A percentile compares a stretch with the other conserved stretches of the same genome.
Conservation (phyloP, 2,888 invertebrate species). For the Microctonus aethiopoides region DNA sequence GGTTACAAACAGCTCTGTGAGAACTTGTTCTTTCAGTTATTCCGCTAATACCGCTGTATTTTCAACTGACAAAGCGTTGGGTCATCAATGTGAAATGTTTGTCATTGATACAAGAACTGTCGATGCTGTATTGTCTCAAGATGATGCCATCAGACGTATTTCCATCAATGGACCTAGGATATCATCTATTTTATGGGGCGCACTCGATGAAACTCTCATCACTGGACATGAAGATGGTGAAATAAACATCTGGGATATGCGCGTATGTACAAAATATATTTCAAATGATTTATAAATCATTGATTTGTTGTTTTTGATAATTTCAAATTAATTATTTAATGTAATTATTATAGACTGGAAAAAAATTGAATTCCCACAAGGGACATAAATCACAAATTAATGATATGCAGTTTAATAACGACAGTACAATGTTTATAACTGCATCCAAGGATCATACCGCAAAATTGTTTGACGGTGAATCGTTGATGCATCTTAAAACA, state of each 20-base stretch:
- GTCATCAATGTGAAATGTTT: constrained; percentile 89
- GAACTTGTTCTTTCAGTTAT: constrained; percentile 92
- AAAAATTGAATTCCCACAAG: constrained; percentile 80
- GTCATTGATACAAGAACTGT: constrained; percentile 85
- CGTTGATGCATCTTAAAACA: constrained; percentile 88
- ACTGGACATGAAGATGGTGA: constrained; percentile 96
- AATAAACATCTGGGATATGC: constrained; percentile 92
- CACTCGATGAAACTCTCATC: constrained; percentile 89
- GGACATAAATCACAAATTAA: constrained; percentile 91
- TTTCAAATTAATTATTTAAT: not conserved
- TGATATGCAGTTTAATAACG: constrained; percentile 95
- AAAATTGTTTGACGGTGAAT: constrained; percentile 91
- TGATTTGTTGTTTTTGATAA: not conserved
- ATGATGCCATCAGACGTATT: constrained; percentile 82
- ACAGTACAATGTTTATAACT: constrained; percentile 95
- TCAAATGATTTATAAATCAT: not conserved
- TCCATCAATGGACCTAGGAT: constrained; percentile 86
- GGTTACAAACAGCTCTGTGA: constrained; percentile 86
- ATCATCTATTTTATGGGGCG: constrained; percentile 94
- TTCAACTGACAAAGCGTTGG: constrained; percentile 93
- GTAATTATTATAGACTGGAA: constrained; percentile 76
- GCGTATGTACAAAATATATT: constrained; percentile 72
- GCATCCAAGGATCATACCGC: constrained; percentile 97
- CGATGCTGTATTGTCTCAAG: constrained; percentile 76
- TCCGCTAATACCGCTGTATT: constrained; percentile 93